These are phyloP conservation scores for Hydrophis major DNA, from an alignment of 2,797 vertebrate genomes.

Conservation along the genomic window DNA sequence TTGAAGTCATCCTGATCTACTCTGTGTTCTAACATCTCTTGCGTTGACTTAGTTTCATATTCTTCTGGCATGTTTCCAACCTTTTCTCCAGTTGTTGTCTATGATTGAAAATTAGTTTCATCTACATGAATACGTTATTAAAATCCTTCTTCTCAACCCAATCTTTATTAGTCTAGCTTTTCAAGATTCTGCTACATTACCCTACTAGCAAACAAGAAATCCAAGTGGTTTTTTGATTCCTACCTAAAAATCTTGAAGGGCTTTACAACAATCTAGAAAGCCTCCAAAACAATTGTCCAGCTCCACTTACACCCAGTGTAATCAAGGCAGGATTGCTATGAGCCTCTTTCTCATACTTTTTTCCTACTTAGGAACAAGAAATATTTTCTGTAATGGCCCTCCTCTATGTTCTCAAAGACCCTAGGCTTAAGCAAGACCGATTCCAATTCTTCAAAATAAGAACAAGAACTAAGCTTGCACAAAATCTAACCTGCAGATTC, in stretches of 20 bases:
- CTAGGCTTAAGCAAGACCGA: not conserved
- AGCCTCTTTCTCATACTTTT: not conserved
- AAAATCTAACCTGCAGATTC: not conserved
- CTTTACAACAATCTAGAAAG: not conserved
- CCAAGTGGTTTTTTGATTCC: not conserved
- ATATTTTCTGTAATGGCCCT: not conserved
- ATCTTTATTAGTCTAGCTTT: not conserved
- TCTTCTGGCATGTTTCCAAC: not conserved
- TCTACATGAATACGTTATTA: not conserved
- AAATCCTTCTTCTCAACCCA: not conserved
- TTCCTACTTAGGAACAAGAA: not conserved
- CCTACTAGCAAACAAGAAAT: not conserved
- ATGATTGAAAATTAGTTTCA: not conserved
- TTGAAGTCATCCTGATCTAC: not conserved
- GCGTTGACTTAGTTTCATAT: not conserved
- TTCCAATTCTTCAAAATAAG: not conserved
- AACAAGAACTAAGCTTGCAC: not conserved
- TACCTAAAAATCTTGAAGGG: not conserved
- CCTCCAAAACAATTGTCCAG: not conserved
- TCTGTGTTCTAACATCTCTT: not conserved
- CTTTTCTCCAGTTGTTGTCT: not conserved
- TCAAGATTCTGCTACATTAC: not conserved
- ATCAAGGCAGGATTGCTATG: not conserved
- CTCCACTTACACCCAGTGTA: not conserved
- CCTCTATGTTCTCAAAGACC: not conserved